phyloP scores from a whole-genome alignment of 2,113 vertebrate species.

The Planiliza haematocheilus region DNA sequence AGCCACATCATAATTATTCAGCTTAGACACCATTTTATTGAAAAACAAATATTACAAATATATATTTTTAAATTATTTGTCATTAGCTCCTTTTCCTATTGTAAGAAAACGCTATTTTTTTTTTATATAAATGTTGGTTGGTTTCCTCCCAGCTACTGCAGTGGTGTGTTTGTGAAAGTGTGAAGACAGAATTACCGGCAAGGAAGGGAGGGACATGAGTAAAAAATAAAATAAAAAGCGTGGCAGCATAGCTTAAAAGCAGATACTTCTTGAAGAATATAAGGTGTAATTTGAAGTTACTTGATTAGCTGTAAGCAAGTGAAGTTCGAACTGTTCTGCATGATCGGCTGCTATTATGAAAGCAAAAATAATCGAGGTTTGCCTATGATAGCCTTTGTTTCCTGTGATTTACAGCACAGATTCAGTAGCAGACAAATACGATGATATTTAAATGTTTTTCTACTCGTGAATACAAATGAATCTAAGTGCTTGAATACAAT shows the following conservation, averaged over 20 bases:
- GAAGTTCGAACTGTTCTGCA: too few species aligned
- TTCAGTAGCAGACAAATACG: neutral
- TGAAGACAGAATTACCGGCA: neutral
- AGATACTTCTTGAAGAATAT: neutral
- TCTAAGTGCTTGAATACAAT: too few species aligned
- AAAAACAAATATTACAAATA: neutral
- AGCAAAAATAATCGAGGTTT: too few species aligned
- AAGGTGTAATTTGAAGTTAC: neutral
- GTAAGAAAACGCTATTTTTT: neutral
- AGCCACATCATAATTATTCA: neutral
- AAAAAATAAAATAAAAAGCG: neutral
- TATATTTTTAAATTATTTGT: constrained; percentile 4
- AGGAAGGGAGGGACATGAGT: neutral
- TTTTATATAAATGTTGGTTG: neutral
- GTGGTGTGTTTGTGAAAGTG: neutral
- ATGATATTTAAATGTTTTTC: too few species aligned
- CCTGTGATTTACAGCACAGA: neutral
- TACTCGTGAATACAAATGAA: too few species aligned
- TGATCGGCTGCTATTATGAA: too few species aligned
- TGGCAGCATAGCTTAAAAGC: neutral
- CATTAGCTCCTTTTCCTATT: constrained; percentile 1
- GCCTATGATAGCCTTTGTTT: too few species aligned
- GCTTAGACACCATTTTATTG: neutral
- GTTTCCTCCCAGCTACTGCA: neutral
- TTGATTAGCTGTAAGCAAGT: neutral